Base-by-base conservation (phyloP, 2,797 vertebrate species). In the Scleropages formosus region DNA sequence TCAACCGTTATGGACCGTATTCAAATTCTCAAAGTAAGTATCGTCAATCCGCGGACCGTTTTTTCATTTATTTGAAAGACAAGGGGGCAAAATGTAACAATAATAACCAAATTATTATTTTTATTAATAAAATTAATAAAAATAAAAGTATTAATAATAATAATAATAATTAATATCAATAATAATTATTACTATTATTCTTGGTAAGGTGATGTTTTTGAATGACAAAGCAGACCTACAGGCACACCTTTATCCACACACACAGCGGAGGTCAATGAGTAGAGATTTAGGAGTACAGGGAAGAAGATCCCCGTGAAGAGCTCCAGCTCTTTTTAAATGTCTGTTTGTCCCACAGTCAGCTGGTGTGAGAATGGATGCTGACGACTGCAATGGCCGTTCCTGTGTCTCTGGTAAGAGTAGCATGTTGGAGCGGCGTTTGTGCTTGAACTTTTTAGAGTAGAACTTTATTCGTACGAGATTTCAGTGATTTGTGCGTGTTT, bases 321-420 rank as follows among this genome's bases (percentile, higher is more conserved):
- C 24, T 27, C 16, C 56, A 20, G 72, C 39, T 6, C 8, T 46
- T 53, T 76, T 53, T 44, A 13, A 44, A 22, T 75, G 46, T 74
- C 20, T 71, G n/a, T 70, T 15, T 78, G 47, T 79, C 79, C 78
- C 89, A 39, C 83, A 95, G 93, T 92, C 85, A 87, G 88, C 88
- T 86, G 87, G 89, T 89, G 90, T 90, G 87, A 96, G 88, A 89
- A 98, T 98, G 96, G 96, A 96, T 89, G 91, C 93, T 91, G 95
- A 96, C 84, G 94, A 97, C 90, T 96, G 93, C 90, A 96, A 96
- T 91, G 96, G 94, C 84, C 91, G 92, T 80, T 92, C 94, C 82
- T 95, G 93, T 86, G 87, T 93, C 87, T 93, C 95, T 88, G 96
- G 96, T 96, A 93, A 79, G 70, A 69, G 63, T 51, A 67, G 44